Conservation (phyloP, 1,140 invertebrate genomes). For the Eurosta solidaginis region DNA sequence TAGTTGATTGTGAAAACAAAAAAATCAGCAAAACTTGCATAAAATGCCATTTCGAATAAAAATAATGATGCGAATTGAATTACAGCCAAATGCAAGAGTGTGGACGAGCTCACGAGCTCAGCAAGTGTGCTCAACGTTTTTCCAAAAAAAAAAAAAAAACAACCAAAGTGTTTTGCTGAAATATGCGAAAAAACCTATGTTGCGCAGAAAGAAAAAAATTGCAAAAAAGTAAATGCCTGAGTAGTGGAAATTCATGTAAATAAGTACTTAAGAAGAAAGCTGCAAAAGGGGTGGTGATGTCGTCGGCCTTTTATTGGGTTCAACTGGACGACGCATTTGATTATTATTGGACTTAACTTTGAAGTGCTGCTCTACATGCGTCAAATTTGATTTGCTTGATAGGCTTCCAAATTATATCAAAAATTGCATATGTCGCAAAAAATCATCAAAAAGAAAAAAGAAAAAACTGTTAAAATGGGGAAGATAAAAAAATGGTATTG, state of each 20-base stretch:
- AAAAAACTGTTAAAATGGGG: too few species aligned
- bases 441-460: too few species aligned
- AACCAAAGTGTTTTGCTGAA: background rate
- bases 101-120: background rate
- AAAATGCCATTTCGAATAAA: slow-evolving; percentile 25
- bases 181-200: background rate
- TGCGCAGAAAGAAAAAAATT: background rate
- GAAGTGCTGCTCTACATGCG: background rate
- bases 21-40: slow-evolving; percentile 22
- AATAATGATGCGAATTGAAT: slow-evolving; percentile 29
- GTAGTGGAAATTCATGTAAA: background rate
- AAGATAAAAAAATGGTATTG: background rate
- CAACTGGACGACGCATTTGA: slow-evolving; percentile 15
- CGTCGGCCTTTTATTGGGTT: background rate
- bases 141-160: background rate
- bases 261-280: background rate
- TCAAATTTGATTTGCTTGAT: background rate
- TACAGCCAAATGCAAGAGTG: slow-evolving; percentile 17
- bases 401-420: background rate
- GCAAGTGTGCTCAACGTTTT: background rate
- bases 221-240: background rate
- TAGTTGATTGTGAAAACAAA: background rate
- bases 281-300: background rate
- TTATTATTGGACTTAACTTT: slow-evolving; percentile 19
- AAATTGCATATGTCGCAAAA: slow-evolving; percentile 15